Percentiles rank a stretch among this genome's conserved stretches.
Conservation (phyloP, 2,797 vertebrate species). For the Characodon lateralis region DNA sequence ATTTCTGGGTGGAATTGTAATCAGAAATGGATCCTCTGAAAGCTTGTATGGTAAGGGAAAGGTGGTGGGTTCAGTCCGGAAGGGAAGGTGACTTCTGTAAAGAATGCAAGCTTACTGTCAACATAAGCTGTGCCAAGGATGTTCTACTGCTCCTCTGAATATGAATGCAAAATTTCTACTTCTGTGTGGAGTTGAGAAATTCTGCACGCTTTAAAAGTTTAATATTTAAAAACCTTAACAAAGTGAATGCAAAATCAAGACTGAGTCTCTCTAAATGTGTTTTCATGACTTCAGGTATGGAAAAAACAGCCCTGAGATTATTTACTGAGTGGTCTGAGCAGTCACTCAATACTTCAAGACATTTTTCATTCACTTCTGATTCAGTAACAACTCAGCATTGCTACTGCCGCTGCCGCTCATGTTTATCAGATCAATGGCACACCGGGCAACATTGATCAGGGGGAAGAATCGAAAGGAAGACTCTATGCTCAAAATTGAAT, state of each 20-base stretch:
- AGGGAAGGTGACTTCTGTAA: conserved; percentile 58
- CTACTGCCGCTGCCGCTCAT: conserved; percentile 59
- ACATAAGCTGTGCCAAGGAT: conserved; percentile 43
- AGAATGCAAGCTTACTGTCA: conserved; percentile 59
- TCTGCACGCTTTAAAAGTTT: conserved; percentile 35
- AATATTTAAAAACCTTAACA: conserved; percentile 15
- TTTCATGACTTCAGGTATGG: conserved; percentile 18
- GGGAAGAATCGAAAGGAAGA: conserved; percentile 74
- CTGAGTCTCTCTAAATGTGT: neutral
- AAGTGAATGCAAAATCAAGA: neutral
- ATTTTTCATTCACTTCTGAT: conserved; percentile 67
- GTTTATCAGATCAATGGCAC: conserved; percentile 74
- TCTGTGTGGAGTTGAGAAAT: conserved; percentile 21
- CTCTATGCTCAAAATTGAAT: conserved; percentile 70
- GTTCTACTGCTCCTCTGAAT: conserved; percentile 37
- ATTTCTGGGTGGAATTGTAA: conserved; percentile 78
- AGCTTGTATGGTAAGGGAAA: conserved; percentile 58
- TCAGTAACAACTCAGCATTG: conserved; percentile 68
- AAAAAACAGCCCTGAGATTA: conserved; percentile 26
- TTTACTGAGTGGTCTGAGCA: conserved; percentile 50
- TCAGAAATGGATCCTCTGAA: conserved; percentile 74
- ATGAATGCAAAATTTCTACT: conserved; percentile 20
- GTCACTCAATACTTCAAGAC: conserved; percentile 65
- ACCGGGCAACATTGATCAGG: conserved; percentile 64
- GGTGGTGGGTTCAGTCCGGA: conserved; percentile 18